A percentile compares a stretch with the other conserved stretches of the same genome.
phyloP scores from a whole-genome alignment of 2,888 invertebrate genomes.

The Coleophora deauratella region DNA sequence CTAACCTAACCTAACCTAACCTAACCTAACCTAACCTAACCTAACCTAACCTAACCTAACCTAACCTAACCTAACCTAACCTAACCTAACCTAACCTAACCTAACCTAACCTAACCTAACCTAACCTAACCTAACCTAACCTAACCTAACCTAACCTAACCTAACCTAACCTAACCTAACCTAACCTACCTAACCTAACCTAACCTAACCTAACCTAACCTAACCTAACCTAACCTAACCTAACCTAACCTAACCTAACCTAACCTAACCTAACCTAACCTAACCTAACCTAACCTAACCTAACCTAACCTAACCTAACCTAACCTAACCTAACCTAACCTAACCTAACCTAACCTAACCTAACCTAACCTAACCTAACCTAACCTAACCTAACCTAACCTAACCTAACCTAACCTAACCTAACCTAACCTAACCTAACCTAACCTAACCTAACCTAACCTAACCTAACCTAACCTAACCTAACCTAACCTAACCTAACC shows the following conservation, averaged over 20 bases:
- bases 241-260: constrained; percentile 16
- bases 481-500: constrained; percentile 15
- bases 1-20: constrained; percentile 12
- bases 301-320: constrained; percentile 16
- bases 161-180: constrained; percentile 14
- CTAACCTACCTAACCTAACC: constrained; percentile 18
- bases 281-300: constrained; percentile 13
- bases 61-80: constrained; percentile 17
- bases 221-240: constrained; percentile 18
- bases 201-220: constrained; percentile 17
- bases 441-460: constrained; percentile 21
- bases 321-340: constrained; percentile 20
- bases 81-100: constrained; percentile 16
- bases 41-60: constrained; percentile 18
- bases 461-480: constrained; percentile 8
- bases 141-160: constrained; percentile 12
- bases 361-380: constrained; percentile 21
- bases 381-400: constrained; percentile 17
- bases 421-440: constrained; percentile 20
- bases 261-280: constrained; percentile 16
- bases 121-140: constrained; percentile 14
- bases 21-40: constrained; percentile 13
- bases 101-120: constrained; percentile 13
- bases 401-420: constrained; percentile 20
- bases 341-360: constrained; percentile 22